A percentile compares a stretch with the other conserved stretches of the same genome.
Evolutionary conservation across 2,888 invertebrate genomes (phyloP).

Genomic region (Melipona bicolor): DNA sequence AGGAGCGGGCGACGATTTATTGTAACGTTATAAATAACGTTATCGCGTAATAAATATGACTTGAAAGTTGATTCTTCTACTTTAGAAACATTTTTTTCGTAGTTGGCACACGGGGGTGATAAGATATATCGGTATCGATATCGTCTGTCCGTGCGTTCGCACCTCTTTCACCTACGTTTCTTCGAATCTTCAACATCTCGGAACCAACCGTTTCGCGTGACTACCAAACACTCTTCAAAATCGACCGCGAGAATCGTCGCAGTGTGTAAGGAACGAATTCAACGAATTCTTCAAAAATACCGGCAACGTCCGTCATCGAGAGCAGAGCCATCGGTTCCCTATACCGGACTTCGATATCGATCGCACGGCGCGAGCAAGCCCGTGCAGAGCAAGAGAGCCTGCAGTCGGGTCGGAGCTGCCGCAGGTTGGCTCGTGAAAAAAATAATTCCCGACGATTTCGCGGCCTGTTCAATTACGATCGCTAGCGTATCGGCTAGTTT

Average conservation of each 20-base stretch:
- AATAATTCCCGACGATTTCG: slow-evolving; percentile 60
- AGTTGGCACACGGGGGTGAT: neutral
- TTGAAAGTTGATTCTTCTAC: neutral
- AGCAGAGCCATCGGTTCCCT: neutral
- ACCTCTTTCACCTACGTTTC: slow-evolving; percentile 5
- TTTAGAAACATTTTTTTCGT: neutral
- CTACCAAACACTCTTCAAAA: neutral
- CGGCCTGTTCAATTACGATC: slow-evolving; percentile 68
- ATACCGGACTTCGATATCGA: slow-evolving; percentile 37
- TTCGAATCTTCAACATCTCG: neutral
- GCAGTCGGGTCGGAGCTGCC: too few relatives aligned
- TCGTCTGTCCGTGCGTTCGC: neutral
- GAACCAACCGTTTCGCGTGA: neutral
- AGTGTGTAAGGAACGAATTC: neutral
- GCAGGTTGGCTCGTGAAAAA: slow-evolving; percentile 37
- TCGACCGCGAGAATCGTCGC: slow-evolving; percentile 27
- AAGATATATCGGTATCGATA: neutral
- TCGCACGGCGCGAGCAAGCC: slow-evolving; percentile 35
- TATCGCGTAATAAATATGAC: neutral
- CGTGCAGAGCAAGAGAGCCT: neutral
- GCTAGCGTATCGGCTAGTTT: slow-evolving; percentile 61
- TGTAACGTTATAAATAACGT: too few relatives aligned
- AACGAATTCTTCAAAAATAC: neutral
- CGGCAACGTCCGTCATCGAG: too few relatives aligned
- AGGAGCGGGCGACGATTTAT: too few relatives aligned